phyloP scores from a whole-genome alignment of 2,888 invertebrate species.

The Piscicola geometra region DNA sequence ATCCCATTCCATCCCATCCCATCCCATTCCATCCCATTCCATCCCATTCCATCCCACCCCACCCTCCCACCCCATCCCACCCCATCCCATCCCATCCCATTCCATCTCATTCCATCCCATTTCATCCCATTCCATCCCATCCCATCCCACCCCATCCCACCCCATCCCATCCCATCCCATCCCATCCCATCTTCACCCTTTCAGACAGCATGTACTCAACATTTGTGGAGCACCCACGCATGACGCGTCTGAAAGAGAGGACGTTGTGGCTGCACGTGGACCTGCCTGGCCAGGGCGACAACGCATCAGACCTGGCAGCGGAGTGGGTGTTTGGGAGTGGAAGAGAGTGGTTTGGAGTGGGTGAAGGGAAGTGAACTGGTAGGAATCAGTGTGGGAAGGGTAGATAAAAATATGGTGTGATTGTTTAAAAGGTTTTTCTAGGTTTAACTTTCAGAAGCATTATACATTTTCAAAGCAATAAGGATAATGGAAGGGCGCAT shows the following conservation, averaged over 20 bases:
- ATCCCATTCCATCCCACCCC: not conserved
- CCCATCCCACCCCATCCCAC: not conserved
- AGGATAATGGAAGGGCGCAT: too few species aligned
- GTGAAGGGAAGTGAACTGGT: too few species aligned
- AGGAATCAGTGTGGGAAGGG: too few species aligned
- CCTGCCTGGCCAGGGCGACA: constrained; percentile 70
- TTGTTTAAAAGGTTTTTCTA: not conserved
- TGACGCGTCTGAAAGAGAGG: constrained; percentile 76
- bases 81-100: not conserved
- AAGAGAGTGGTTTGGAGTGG: not conserved
- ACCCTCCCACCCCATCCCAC: not conserved
- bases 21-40: not conserved
- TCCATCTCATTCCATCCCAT: not conserved
- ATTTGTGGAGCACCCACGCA: constrained; percentile 75
- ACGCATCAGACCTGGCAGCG: constrained; percentile 69
- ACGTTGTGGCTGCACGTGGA: constrained; percentile 83
- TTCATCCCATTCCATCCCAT: too few species aligned
- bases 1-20: not conserved
- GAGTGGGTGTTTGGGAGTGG: constrained; percentile 60
- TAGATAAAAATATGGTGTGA: not conserved
- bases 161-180: not conserved
- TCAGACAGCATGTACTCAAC: constrained; percentile 75
- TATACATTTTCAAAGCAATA: not conserved
- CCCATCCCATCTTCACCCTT: not conserved
- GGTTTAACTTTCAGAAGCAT: not conserved